A percentile compares a stretch with the other conserved stretches of the same genome.
phyloP scores from a whole-genome alignment of 2,797 vertebrate genomes.

The Denticeps clupeoides region DNA sequence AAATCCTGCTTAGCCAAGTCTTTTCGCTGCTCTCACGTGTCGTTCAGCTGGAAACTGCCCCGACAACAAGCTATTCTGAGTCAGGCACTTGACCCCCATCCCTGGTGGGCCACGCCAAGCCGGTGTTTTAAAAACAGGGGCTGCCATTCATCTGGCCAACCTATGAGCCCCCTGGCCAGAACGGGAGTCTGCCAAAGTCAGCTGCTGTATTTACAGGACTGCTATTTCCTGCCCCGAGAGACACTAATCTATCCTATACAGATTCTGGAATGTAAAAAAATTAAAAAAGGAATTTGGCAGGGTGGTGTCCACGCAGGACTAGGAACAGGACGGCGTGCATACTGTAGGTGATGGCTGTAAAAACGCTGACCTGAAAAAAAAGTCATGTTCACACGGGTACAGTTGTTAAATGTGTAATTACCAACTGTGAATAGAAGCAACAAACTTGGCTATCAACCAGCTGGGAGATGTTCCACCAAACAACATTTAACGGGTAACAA shows the following conservation, averaged over 20 bases:
- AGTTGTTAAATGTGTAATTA: too few relatives aligned
- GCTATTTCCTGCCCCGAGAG: constrained; percentile 36
- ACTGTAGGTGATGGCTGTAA: too few relatives aligned
- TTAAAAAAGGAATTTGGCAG: constrained; percentile 7
- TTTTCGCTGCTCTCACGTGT: not conserved
- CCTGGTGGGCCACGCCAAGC: constrained; percentile 24
- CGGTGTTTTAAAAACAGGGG: constrained; percentile 36
- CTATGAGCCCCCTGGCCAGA: constrained; percentile 30
- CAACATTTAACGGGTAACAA: too few relatives aligned
- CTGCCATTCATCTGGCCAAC: constrained; percentile 47
- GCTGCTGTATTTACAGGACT: constrained; percentile 36
- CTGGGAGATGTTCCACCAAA: too few relatives aligned
- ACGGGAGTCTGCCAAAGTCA: constrained; percentile 30
- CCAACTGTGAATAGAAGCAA: too few relatives aligned
- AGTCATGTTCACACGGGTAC: too few relatives aligned
- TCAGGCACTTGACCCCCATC: constrained; percentile 25
- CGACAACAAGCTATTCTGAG: constrained; percentile 45
- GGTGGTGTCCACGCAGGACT: not conserved
- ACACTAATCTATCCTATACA: constrained; percentile 35
- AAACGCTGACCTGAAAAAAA: too few relatives aligned
- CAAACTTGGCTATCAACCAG: too few relatives aligned
- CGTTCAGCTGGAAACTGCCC: constrained; percentile 33
- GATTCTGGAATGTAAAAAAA: constrained; percentile 29
- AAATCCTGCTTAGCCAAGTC: too few relatives aligned
- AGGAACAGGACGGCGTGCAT: too few relatives aligned